These are phyloP conservation scores for Tolmerus cingulatus DNA, from an alignment of 2,888 invertebrate species.

Conservation along the genomic window DNA sequence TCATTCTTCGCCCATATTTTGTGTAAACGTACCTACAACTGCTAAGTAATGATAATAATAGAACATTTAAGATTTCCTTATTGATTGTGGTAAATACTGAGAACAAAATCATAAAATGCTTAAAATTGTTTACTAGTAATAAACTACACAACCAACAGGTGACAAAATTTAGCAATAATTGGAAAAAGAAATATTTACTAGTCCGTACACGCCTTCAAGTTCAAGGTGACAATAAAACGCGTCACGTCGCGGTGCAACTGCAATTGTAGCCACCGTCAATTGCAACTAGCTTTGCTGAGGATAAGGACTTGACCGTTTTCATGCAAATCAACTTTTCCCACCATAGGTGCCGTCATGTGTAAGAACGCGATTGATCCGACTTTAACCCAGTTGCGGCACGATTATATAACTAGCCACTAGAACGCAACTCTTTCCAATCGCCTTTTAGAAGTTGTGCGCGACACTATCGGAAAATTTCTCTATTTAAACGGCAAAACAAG, in stretches of 20 bases:
- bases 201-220: neutral
- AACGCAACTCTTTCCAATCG: constrained; percentile 30
- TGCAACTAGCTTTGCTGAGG: neutral
- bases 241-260: neutral
- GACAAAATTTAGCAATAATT: neutral
- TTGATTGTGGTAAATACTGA: neutral
- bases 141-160: neutral
- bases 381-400: constrained; percentile 25
- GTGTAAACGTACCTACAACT: neutral
- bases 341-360: neutral
- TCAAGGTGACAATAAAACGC: neutral
- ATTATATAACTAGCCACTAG: constrained; percentile 43
- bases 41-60: neutral
- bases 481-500: neutral
- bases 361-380: neutral
- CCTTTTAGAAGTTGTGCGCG: constrained; percentile 31
- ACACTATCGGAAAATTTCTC: neutral
- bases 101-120: neutral
- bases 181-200: neutral
- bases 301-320: constrained; percentile 2
- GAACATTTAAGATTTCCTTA: neutral
- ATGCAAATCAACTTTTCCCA: neutral
- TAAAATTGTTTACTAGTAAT: neutral
- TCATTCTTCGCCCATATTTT: neutral
- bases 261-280: neutral